Conservation (phyloP, 2,113 vertebrate species). For the Anarrhichthys ocellatus region DNA sequence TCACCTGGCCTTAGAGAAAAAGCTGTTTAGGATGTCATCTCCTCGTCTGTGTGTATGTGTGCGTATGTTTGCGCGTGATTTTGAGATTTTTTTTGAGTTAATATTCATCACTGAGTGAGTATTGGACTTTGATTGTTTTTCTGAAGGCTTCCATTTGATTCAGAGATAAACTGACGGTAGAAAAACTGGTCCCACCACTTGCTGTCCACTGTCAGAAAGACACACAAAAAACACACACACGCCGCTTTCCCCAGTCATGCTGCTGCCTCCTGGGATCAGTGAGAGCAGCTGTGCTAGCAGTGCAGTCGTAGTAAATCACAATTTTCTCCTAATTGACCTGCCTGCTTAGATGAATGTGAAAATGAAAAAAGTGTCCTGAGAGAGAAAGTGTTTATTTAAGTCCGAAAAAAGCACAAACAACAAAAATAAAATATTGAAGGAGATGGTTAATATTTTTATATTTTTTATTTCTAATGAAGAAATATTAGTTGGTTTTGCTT, state of each 20-base stretch:
- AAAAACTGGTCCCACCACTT: constrained; percentile 12
- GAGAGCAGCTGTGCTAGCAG: constrained; percentile 47
- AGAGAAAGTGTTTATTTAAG: constrained; percentile 11
- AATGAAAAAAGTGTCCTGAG: constrained; percentile 4
- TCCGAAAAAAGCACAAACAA: constrained; percentile 6
- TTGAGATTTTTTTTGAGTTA: not conserved
- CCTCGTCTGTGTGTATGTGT: not conserved
- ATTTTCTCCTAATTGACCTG: constrained; percentile 52
- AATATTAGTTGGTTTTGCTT: not conserved
- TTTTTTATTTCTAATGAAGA: not conserved
- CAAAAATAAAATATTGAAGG: not conserved
- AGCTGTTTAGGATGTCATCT: not conserved
- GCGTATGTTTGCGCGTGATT: not conserved
- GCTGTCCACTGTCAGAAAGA: constrained; percentile 14
- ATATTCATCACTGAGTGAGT: not conserved
- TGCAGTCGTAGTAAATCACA: constrained; percentile 46
- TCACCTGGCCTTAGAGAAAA: not conserved
- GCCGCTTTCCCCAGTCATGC: not conserved
- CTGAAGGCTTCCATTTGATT: constrained; percentile 5
- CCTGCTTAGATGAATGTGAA: constrained; percentile 34
- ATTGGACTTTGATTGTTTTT: constrained; percentile 1
- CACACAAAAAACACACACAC: not conserved
- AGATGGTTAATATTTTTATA: not conserved
- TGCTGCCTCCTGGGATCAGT: constrained; percentile 49
- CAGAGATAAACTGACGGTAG: not conserved